Percentiles rank a stretch among this genome's conserved stretches.
These are phyloP conservation scores for Enteromius thamalakanensis DNA, from an alignment of 2,797 vertebrate genomes.

Conservation along the genomic window DNA sequence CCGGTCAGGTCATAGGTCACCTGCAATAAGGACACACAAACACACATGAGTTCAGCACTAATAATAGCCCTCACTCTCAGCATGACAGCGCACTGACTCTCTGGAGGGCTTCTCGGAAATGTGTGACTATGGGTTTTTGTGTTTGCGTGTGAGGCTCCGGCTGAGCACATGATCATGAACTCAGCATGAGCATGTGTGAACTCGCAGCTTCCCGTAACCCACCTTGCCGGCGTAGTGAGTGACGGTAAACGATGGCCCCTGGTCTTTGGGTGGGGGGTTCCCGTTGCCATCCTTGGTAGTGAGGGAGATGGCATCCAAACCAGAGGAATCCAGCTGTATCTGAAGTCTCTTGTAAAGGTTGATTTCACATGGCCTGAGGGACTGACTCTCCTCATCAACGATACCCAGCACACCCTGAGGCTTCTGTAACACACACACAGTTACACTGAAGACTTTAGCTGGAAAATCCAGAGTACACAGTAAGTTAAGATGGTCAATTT, in stretches of 20 bases:
- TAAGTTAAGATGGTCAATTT: neutral
- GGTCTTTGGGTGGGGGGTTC: slow-evolving; percentile 88
- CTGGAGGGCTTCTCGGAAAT: slow-evolving; percentile 3
- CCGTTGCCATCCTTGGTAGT: slow-evolving; percentile 92
- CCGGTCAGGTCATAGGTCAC: slow-evolving; percentile 91
- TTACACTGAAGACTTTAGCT: neutral
- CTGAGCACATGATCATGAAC: slow-evolving; percentile 4
- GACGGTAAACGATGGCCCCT: slow-evolving; percentile 85
- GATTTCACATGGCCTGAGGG: slow-evolving; percentile 81
- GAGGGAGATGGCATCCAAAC: slow-evolving; percentile 80
- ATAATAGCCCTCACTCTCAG: slow-evolving; percentile 31
- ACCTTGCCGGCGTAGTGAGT: slow-evolving; percentile 92
- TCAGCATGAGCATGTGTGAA: neutral
- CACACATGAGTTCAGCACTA: neutral
- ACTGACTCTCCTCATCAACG: slow-evolving; percentile 92
- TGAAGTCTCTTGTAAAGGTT: slow-evolving; percentile 87
- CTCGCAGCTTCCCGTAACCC: slow-evolving; percentile 57
- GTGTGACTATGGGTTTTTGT: slow-evolving; percentile 25
- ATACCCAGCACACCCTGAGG: slow-evolving; percentile 89
- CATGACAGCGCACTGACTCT: slow-evolving; percentile 26
- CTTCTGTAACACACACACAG: slow-evolving; percentile 77
- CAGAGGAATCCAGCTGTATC: slow-evolving; percentile 80
- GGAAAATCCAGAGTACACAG: neutral
- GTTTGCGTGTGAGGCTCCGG: neutral
- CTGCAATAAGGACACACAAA: slow-evolving; percentile 70